Conservation (phyloP, 2,113 vertebrate species). For the Gavialis gangeticus region DNA sequence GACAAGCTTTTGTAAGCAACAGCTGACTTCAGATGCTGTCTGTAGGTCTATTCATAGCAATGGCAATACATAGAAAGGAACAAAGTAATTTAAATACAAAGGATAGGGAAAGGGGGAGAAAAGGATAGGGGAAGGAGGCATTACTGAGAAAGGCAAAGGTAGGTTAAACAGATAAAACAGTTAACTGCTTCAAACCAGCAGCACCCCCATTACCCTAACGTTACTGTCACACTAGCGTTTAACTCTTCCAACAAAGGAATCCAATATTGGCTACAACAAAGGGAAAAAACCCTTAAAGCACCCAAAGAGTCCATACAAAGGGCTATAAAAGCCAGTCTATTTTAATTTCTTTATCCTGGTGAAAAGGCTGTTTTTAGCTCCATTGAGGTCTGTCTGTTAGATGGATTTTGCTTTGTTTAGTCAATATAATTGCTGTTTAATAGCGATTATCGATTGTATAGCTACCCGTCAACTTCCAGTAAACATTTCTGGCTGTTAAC, state of each 20-base stretch:
- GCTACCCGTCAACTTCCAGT: background rate
- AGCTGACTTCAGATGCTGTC: no score
- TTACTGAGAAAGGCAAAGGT: no score
- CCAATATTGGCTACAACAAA: conserved; percentile 2
- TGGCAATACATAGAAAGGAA: no score
- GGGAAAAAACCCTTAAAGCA: background rate
- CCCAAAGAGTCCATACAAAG: background rate
- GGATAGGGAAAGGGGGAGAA: no score
- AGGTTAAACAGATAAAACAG: no score
- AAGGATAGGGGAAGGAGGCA: no score
- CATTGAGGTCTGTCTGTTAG: background rate
- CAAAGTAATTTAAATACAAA: no score
- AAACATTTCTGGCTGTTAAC: background rate
- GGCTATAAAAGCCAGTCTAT: conserved; percentile 8
- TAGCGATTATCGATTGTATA: background rate
- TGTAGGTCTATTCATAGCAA: no score
- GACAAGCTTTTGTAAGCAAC: no score
- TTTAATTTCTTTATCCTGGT: conserved; percentile 3
- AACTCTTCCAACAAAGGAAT: conserved; percentile 30
- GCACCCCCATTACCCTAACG: no score
- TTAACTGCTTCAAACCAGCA: no score
- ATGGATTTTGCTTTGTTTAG: conserved; percentile 11
- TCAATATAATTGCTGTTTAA: conserved; percentile 46
- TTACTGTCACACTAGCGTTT: background rate
- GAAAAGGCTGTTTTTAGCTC: conserved; percentile 20